Evolutionary conservation across 2,113 vertebrate genomes (phyloP).

Genomic region (Trogon surrucura): DNA sequence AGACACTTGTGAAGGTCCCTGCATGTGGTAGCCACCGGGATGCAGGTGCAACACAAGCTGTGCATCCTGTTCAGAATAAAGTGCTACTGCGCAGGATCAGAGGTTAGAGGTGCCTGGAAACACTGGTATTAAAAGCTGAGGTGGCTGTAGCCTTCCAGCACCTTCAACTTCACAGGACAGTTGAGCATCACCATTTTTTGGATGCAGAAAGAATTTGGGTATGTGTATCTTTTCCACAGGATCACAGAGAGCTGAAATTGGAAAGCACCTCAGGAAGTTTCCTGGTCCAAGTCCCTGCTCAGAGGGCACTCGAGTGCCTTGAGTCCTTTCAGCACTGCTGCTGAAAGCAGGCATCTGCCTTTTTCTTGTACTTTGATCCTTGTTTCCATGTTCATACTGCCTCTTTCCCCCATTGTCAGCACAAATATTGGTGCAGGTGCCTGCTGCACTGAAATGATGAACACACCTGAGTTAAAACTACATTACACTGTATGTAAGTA

Average conservation of each 20-base stretch:
- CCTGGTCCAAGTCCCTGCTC: not conserved
- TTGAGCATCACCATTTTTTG: not conserved
- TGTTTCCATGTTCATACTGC: not conserved
- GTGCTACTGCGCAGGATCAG: not conserved
- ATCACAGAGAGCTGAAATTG: not conserved
- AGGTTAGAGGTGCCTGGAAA: not conserved
- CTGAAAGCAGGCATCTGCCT: not conserved
- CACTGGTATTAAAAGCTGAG: not conserved
- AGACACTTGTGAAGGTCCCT: not conserved
- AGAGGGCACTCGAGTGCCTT: not conserved
- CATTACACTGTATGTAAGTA: not conserved
- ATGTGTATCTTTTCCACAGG: fast-evolving
- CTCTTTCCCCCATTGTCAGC: not conserved
- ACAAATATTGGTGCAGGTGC: not conserved
- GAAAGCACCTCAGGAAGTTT: not conserved
- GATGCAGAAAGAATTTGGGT: not conserved
- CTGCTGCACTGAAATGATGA: not conserved
- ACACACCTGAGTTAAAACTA: not conserved
- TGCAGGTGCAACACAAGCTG: not conserved
- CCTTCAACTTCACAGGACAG: not conserved
- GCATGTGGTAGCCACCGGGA: fast-evolving
- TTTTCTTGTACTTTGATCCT: not conserved
- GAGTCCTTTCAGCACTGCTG: not conserved
- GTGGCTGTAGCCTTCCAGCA: not conserved
- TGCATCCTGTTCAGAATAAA: not conserved